Evolutionary conservation across 2,888 invertebrate species (phyloP), one percentile per base, ranked within the genome.

Genomic region (Tachina lurida): DNA sequence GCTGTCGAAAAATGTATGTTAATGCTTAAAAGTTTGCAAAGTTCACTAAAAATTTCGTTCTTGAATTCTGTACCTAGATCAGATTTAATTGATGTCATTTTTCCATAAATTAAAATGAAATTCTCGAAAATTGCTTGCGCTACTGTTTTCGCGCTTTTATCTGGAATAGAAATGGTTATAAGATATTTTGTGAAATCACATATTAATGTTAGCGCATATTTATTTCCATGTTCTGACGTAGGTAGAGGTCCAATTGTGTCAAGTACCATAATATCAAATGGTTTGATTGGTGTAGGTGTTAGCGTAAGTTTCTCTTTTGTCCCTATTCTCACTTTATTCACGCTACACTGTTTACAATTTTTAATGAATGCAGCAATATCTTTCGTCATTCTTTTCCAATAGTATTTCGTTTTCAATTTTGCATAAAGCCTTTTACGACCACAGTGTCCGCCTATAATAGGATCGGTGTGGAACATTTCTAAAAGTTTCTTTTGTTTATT

Each of bases 201-300:
- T 31, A 31, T 31, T 7, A 31, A 7, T 31, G 5, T 31, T 7
- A 31, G 31, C 31, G 31, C 7, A 31, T 31, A 31, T 31, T 31
- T 74, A 84, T 56, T 77, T 63, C 31, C 87, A 56, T 70, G n/a
- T 19, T 86, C 63, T 19, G 85, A 84, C 47, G 45, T 76, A 22
- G 74, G 75, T 22, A 88, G 71, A 49, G 87, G 86, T 49, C 87
- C 87, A 54, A 88, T 86, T 43, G 87, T 87, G 47, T 88, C 84
- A 41, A 87, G 39, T 65, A 82, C 67, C 10, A 88, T 76, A 22
- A 79, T 82, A n/a, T 85, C 82, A 71, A 87, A 86, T 56, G 31
- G 31, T 31, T 31, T 31, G 31, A 31, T 31, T 31, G 31, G 31
- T 31, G 31, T 31, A 31, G 31, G 31, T 31, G 7, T 31, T 22